Percentiles rank a stretch among this genome's conserved stretches.
These are phyloP conservation scores for Neoitamus cyanurus DNA, from an alignment of 2,888 invertebrate genomes.

Conservation along the genomic window DNA sequence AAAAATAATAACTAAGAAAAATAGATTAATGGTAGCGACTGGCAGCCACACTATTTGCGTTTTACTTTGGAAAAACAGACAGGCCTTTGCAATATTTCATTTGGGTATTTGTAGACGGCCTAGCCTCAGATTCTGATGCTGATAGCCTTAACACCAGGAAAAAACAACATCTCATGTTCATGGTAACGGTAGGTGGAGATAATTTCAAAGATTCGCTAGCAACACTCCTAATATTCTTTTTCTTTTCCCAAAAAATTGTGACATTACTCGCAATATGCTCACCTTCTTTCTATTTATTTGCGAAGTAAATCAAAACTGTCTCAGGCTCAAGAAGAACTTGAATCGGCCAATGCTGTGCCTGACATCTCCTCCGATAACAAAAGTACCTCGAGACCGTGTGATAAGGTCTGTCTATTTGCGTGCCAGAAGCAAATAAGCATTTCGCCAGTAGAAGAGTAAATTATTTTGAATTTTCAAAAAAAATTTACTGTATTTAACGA, in stretches of 20 bases:
- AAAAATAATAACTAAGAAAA: neutral
- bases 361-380: neutral
- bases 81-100: neutral
- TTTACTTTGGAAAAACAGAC: neutral
- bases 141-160: slow-evolving; percentile 5
- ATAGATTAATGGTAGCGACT: neutral
- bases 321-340: neutral
- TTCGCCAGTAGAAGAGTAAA: neutral
- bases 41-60: neutral
- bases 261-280: neutral
- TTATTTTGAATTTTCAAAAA: slow-evolving; percentile 9
- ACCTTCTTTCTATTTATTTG: neutral
- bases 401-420: neutral
- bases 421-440: neutral
- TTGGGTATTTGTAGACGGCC: neutral
- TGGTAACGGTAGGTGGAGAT: neutral
- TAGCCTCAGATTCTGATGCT: neutral
- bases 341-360: neutral
- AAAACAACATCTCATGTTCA: neutral
- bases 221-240: neutral
- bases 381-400: neutral
- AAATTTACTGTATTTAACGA: slow-evolving; percentile 10
- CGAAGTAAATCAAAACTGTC: neutral
- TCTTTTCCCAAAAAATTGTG: neutral
- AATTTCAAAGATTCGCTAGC: neutral